A percentile compares a stretch with the other conserved stretches of the same genome.
These are phyloP conservation scores for Meiosimyza decipiens DNA, from an alignment of 2,888 invertebrate genomes.

Conservation along the genomic window DNA sequence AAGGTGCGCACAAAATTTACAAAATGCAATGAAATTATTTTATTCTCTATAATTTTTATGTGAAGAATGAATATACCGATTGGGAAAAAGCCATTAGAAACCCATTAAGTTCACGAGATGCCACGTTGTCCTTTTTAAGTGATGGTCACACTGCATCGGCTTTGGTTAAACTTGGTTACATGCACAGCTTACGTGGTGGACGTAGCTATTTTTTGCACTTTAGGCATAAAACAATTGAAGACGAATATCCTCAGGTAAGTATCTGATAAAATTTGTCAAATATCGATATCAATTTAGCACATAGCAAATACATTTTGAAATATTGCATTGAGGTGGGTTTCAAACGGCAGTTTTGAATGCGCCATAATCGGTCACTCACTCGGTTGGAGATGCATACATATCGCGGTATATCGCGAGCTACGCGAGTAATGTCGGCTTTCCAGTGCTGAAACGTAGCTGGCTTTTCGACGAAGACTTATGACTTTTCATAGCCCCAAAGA, in stretches of 20 bases:
- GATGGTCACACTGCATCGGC: slow-evolving; percentile 94
- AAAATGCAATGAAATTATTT: too few relatives aligned
- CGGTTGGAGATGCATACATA: too few relatives aligned
- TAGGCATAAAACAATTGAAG: slow-evolving; percentile 84
- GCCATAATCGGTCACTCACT: too few relatives aligned
- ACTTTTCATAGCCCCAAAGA: too few relatives aligned
- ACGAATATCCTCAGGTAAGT: slow-evolving; percentile 80
- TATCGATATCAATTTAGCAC: too few relatives aligned
- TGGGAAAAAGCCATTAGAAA: slow-evolving; percentile 92
- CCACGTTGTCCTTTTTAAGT: slow-evolving; percentile 86
- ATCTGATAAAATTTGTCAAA: background rate
- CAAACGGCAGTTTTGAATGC: too few relatives aligned
- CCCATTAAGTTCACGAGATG: slow-evolving; percentile 86
- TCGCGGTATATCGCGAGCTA: too few relatives aligned
- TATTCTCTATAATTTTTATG: slow-evolving; percentile 3
- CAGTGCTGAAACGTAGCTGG: too few relatives aligned
- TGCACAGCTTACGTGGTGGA: slow-evolving; percentile 82
- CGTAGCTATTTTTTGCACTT: slow-evolving; percentile 90
- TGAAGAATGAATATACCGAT: slow-evolving; percentile 93
- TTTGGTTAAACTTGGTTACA: slow-evolving; percentile 79
- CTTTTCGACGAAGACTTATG: too few relatives aligned
- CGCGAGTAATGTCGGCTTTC: too few relatives aligned
- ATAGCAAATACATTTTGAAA: too few relatives aligned
- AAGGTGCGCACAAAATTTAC: slow-evolving; percentile 60
- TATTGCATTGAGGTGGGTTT: too few relatives aligned